Conservation (phyloP, 2,113 vertebrate genomes). For the Gymnobelideus leadbeateri region DNA sequence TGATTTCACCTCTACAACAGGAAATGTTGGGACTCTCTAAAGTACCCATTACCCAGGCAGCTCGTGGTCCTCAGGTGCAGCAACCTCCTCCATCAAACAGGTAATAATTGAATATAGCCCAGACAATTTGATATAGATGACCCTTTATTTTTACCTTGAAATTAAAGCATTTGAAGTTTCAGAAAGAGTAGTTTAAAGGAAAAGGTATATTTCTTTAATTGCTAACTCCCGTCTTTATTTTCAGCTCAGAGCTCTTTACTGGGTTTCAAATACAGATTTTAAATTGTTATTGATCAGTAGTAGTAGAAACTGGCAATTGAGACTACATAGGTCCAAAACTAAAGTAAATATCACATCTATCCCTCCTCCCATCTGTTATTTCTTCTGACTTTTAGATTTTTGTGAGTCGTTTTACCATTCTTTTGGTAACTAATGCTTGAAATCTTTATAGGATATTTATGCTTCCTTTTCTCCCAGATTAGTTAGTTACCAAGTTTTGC, state of each 20-base stretch:
- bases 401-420: background rate
- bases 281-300: background rate
- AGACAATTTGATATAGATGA: background rate
- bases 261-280: background rate
- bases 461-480: background rate
- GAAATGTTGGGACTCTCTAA: slow-evolving; percentile 97
- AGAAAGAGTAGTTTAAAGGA: background rate
- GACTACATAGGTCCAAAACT: background rate
- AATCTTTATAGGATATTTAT: background rate
- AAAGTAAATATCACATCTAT: background rate
- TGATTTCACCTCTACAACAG: slow-evolving; percentile 81
- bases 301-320: background rate
- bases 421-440: background rate
- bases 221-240: background rate
- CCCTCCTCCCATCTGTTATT: background rate
- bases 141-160: background rate
- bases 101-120: slow-evolving; percentile 80
- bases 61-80: slow-evolving; percentile 90
- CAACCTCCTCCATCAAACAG: slow-evolving; percentile 95
- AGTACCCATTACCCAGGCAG: slow-evolving; percentile 89
- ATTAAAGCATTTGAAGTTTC: background rate
- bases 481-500: background rate
- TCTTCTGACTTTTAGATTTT: background rate
- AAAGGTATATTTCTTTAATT: background rate
- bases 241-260: background rate